Percentiles rank a stretch among this genome's conserved stretches.
Evolutionary conservation across 2,797 vertebrate species (phyloP).

Genomic region (Crax fasciolata): DNA sequence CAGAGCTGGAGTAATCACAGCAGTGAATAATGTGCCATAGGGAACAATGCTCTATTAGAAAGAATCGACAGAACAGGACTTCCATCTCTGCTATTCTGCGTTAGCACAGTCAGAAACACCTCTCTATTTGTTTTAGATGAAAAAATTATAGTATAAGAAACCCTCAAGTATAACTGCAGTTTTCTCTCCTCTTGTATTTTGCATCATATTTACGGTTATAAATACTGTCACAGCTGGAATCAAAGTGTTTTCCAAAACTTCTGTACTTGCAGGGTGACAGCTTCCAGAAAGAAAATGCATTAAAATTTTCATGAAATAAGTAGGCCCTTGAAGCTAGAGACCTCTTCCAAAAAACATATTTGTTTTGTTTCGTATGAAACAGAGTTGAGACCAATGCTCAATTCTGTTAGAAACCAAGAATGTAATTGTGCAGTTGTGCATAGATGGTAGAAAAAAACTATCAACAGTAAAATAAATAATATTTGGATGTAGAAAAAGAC

Average conservation of each 20-base stretch:
- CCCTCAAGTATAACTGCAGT: not conserved
- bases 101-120: not conserved
- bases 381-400: not conserved
- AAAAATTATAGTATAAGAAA: not conserved
- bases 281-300: not conserved
- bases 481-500: not conserved
- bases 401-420: not conserved
- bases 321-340: not conserved
- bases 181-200: not conserved
- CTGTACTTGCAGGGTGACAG: not conserved
- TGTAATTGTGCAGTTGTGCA: not conserved
- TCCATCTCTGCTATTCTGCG: not conserved
- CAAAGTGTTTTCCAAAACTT: not conserved
- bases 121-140: not conserved
- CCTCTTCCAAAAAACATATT: not conserved
- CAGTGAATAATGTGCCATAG: not conserved
- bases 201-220: not conserved
- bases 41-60: not conserved
- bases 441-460: not conserved
- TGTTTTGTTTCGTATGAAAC: not conserved
- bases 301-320: not conserved
- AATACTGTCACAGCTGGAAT: not conserved
- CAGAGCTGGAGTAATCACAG: not conserved
- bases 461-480: not conserved
- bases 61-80: conserved; percentile 16